Percentiles rank a stretch among this genome's conserved stretches.
Evolutionary conservation across 2,797 vertebrate species (phyloP).

Genomic region (Streptopelia turtur): DNA sequence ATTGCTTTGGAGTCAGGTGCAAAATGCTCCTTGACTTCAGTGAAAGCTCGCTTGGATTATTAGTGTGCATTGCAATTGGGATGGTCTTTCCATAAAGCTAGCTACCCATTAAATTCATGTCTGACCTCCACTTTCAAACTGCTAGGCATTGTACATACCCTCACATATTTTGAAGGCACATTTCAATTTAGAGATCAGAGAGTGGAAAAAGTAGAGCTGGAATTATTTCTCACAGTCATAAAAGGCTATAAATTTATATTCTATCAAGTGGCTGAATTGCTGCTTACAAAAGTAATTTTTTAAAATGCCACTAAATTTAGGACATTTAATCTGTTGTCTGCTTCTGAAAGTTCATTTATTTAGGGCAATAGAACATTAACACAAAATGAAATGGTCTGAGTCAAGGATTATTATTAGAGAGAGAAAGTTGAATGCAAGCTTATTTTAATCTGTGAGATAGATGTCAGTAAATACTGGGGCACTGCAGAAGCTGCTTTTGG

Average conservation of each 20-base stretch:
- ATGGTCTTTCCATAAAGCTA: not conserved
- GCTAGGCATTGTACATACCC: not conserved
- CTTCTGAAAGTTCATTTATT: slow-evolving; percentile 15
- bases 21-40: not conserved
- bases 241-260: not conserved
- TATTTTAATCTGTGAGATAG: not conserved
- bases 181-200: not conserved
- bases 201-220: not conserved
- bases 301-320: not conserved
- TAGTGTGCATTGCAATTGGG: not conserved
- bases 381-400: not conserved
- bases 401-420: slow-evolving; percentile 9
- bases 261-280: not conserved
- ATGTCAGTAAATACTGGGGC: not conserved
- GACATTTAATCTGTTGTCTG: not conserved
- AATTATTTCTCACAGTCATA: not conserved
- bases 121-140: not conserved
- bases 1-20: not conserved
- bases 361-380: not conserved
- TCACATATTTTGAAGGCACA: not conserved
- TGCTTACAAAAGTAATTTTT: not conserved
- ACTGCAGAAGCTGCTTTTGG: not conserved
- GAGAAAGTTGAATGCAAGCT: not conserved
- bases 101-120: not conserved
- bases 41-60: not conserved